Base-by-base conservation (phyloP, 2,888 invertebrate genomes). In the Acleris literana region DNA sequence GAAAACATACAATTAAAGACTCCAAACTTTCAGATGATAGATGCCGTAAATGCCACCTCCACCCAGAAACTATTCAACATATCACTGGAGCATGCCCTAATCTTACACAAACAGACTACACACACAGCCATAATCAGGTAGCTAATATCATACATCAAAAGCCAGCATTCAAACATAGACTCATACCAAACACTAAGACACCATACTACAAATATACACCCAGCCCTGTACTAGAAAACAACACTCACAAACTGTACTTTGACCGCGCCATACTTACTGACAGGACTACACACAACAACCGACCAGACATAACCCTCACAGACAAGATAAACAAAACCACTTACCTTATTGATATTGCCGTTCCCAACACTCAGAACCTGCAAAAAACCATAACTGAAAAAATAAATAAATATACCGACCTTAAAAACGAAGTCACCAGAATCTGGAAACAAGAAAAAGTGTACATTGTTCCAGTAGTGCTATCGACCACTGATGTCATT, bases 341-440 rank as follows among this genome's bases (percentile, higher is more conserved):
- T 43, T 62, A 46, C 44, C 55, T 65, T 1, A 70, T 68, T 17
- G 68, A 70, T 18, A 67, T 69, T 18, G 69, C 69, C 16, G 58
- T 64, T 3, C 61, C 64, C 5, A 67, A 68, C 29, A 67, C 64
- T 2, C 68, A 70, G 46, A 70, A 68, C 20, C 11, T 70, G 51
- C 65, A 54, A 43, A 68, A 61, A 22, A 70, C 62, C 5, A 68
- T 63, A 33, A 17, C 63, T n/a, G 69, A 64, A 55, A 68, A 67
- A 60, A 55, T 65, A 3, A 20, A 22, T 29, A 68, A 69, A 65
- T 68, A 68, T 52, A 48, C 49, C 2, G 64, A 68, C 5, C 57
- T 68, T 9, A 59, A 60, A 54, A 56, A 65, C 11, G 69, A 69
- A 29, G 53, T 69, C 16, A 58, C 16, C 29, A 44, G 64, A 55